Conservation (phyloP, 2,113 vertebrate genomes). For the Monopterus albus region DNA sequence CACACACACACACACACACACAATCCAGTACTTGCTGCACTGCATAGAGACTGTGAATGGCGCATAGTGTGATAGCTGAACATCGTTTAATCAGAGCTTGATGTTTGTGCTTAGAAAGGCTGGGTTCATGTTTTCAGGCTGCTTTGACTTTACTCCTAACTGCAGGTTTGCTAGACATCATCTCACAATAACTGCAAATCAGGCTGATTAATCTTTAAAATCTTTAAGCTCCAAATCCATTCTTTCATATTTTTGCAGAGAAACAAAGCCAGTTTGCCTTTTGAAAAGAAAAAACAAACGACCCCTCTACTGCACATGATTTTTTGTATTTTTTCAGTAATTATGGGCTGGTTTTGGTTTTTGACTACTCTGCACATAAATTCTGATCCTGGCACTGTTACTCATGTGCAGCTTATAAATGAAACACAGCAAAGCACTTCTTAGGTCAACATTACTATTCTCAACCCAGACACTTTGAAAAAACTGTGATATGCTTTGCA, state of each 20-base stretch:
- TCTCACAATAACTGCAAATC: slow-evolving; percentile 8
- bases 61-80: neutral
- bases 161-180: slow-evolving; percentile 4
- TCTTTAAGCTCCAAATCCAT: neutral
- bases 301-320: neutral
- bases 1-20: slow-evolving; percentile 27
- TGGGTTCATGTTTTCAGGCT: slow-evolving; percentile 5
- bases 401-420: slow-evolving; percentile 21
- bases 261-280: neutral
- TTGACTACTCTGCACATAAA: slow-evolving; percentile 1
- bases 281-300: neutral
- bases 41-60: neutral
- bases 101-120: neutral
- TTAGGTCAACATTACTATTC: neutral
- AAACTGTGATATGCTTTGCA: neutral
- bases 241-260: neutral
- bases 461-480: slow-evolving; percentile 31
- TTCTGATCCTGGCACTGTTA: neutral
- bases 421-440: slow-evolving; percentile 26
- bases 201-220: neutral
- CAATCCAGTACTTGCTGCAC: slow-evolving; percentile 23
- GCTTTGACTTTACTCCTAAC: neutral
- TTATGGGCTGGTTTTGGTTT: neutral
- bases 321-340: neutral
- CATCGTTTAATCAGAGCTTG: neutral